phyloP scores from a whole-genome alignment of 2,888 invertebrate genomes.

The Sepiola atlantica region DNA sequence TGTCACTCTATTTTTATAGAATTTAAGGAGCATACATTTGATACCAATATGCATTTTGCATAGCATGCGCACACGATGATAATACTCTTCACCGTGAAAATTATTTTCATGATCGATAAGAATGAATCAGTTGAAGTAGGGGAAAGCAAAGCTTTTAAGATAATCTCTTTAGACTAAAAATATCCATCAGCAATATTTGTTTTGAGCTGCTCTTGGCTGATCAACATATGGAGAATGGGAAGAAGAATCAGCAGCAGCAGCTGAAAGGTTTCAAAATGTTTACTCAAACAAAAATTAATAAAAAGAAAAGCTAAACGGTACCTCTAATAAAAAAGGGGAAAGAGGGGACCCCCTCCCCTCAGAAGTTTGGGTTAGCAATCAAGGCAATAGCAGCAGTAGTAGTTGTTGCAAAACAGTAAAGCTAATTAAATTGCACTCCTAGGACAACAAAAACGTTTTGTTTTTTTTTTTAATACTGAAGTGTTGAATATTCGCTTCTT shows the following conservation, averaged over 20 bases:
- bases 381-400: not conserved
- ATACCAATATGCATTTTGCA: no score
- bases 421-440: not conserved
- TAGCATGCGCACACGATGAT: no score
- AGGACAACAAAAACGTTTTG: not conserved
- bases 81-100: no score
- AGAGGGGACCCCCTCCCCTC: not conserved
- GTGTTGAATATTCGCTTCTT: not conserved
- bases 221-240: constrained; percentile 2
- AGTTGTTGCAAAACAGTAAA: not conserved
- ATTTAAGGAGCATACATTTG: no score
- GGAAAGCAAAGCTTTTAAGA: no score
- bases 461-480: not conserved
- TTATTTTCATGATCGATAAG: no score
- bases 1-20: no score
- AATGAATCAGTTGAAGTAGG: no score
- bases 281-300: not conserved
- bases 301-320: not conserved
- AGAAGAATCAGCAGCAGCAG: not conserved
- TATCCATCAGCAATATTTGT: not conserved
- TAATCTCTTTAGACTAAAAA: not conserved
- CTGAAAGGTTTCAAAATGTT: not conserved
- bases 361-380: not conserved
- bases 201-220: not conserved
- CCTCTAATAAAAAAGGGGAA: not conserved